phyloP scores from a whole-genome alignment of 2,888 invertebrate species.

The Philopedon plagiatum region DNA sequence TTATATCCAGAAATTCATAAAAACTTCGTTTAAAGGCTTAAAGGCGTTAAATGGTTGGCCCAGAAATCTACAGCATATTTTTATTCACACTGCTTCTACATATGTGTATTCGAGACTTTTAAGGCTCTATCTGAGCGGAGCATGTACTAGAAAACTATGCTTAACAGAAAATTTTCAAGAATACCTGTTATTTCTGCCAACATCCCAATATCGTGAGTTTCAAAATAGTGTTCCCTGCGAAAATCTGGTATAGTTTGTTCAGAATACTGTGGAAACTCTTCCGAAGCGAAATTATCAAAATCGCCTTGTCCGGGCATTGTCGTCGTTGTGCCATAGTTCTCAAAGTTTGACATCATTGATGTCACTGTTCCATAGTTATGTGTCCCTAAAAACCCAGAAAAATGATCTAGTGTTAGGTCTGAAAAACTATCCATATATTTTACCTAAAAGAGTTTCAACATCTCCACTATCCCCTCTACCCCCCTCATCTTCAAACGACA shows the following conservation, averaged over 20 bases:
- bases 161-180: too few relatives aligned
- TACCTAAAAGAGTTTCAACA: slow-evolving; percentile 45
- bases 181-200: slow-evolving; percentile 2
- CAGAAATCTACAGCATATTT: too few relatives aligned
- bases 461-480: slow-evolving; percentile 17
- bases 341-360: neutral
- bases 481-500: neutral
- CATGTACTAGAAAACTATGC: too few relatives aligned
- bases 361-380: slow-evolving; percentile 21
- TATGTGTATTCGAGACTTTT: too few relatives aligned
- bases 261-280: slow-evolving; percentile 45
- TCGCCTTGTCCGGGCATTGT: neutral
- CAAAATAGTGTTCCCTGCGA: slow-evolving; percentile 74
- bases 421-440: too few relatives aligned
- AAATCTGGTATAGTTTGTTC: slow-evolving; percentile 65
- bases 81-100: too few relatives aligned
- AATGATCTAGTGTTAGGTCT: too few relatives aligned
- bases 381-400: slow-evolving; percentile 11
- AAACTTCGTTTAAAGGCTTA: too few relatives aligned
- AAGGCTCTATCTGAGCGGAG: too few relatives aligned
- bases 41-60: too few relatives aligned
- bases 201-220: slow-evolving; percentile 63
- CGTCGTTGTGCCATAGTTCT: neutral
- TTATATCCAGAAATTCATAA: too few relatives aligned
- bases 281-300: neutral